Base-by-base conservation (phyloP, 1,140 invertebrate genomes). In the Phthorimaea operculella region DNA sequence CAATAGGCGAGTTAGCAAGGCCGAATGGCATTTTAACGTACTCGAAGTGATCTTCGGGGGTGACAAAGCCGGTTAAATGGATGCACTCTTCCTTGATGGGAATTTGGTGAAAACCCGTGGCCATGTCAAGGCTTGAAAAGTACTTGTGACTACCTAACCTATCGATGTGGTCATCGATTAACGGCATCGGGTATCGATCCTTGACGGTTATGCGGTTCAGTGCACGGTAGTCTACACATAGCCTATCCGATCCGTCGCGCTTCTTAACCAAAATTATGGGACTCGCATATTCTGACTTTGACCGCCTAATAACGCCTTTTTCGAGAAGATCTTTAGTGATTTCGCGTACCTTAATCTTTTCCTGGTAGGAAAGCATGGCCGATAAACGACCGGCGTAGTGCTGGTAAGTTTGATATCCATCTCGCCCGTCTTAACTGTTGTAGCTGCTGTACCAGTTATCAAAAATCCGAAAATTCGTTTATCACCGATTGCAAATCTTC, bases 181-280 rank as follows among this genome's bases (percentile, higher is more conserved):
- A 5, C 15, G 44, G 76, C n/a, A 79, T 45, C 4, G 81, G 79
- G 58, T 70, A 83, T 33, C 66, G 58, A 44, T 82, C 76, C 52
- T 64, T 63, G 1, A 70, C 60, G 0, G 72, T 83, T n/a, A 69
- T 66, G 8, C 62, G 51, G 54, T 83, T 86, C 14, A 86, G 49
- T 17, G 54, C 60, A 7, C 81, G 51, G 52, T 62, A 85, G 52
- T 86, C 79, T 0, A 83, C 66, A 50, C 79, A 81, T 11, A 83
- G 52, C 12, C 79, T 42, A 9, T 68, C 49, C 0, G 55, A 55
- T 11, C 76, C 77, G 47, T 76, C 64, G 11, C 68, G 64, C 52
- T 84, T 82, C 17, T 63, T 68, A 0, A 82, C 72, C 4, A 78
- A 28, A 0, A 81, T 60, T 7, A 75, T 60, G 0, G 74, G 73